phyloP scores from a whole-genome alignment of 37 sponge, comb jelly and placozoan genomes.

The Ianthella basta region DNA sequence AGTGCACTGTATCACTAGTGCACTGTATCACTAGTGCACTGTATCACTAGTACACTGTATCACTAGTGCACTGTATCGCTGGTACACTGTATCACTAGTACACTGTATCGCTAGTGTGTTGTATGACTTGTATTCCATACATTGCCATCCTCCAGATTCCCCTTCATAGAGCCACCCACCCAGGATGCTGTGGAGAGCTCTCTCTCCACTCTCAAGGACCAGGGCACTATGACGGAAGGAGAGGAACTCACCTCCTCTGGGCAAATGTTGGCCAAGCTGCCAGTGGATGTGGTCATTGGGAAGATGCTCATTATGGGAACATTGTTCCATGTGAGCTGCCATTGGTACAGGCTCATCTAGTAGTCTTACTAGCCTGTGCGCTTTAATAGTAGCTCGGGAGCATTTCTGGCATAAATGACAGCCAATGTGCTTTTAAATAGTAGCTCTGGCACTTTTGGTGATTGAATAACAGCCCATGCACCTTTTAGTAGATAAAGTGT shows the following conservation, averaged over 20 bases:
- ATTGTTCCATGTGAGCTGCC: conserved; percentile 67
- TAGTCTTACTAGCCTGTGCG: no score
- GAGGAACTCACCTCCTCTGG: conserved; percentile 83
- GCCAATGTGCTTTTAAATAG: no score
- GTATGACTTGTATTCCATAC: background rate
- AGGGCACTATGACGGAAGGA: conserved; percentile 65
- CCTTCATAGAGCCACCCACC: conserved; percentile 84
- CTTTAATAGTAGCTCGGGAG: no score
- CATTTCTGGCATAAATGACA: no score
- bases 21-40: background rate
- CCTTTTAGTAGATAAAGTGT: no score
- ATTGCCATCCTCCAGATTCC: conserved; percentile 51
- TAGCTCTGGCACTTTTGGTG: no score
- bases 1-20: background rate
- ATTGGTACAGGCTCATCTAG: background rate
- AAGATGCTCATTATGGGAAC: conserved; percentile 94
- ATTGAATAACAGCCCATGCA: no score
- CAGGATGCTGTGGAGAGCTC: conserved; percentile 69
- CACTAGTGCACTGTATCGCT: background rate
- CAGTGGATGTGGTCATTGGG: conserved; percentile 92
- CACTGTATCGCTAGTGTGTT: background rate
- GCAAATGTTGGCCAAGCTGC: conserved; percentile 87
- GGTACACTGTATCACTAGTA: background rate
- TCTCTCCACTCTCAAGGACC: conserved; percentile 73
- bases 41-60: background rate